Evolutionary conservation across 2,113 vertebrate genomes (phyloP).

Genomic region (Balaenoptera acutorostrata): DNA sequence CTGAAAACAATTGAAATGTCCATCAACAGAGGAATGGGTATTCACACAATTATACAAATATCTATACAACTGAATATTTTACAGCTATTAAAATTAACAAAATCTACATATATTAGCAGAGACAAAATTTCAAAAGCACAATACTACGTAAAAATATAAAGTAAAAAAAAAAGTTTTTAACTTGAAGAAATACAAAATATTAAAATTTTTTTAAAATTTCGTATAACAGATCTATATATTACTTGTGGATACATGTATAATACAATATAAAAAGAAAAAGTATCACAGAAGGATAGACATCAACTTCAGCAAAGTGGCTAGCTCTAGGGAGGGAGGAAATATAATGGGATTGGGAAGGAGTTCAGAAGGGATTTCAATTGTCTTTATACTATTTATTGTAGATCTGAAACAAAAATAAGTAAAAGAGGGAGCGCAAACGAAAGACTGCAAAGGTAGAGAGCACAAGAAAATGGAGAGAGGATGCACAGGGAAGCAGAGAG

Average conservation of each 20-base stretch:
- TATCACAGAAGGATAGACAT: neutral
- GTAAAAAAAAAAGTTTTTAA: conserved; percentile 4
- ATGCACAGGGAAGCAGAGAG: neutral
- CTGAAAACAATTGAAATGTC: neutral
- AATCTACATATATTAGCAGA: neutral
- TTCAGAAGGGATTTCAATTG: neutral
- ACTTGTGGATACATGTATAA: neutral
- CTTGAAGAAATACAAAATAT: neutral
- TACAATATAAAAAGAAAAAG: neutral
- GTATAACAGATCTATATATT: neutral
- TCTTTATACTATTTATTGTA: neutral
- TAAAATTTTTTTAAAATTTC: neutral
- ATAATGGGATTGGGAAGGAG: neutral
- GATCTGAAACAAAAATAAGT: neutral
- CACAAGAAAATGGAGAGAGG: neutral
- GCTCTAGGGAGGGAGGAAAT: neutral
- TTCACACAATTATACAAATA: neutral
- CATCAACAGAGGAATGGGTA: neutral
- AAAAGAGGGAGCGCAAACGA: neutral
- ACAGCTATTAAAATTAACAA: neutral
- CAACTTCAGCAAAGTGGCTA: neutral
- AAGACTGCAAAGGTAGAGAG: neutral
- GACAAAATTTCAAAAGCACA: neutral
- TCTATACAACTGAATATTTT: neutral
- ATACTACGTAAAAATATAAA: neutral